These are phyloP conservation scores for Seriola quinqueradiata DNA, from an alignment of 2,113 vertebrate species.

Conservation along the genomic window DNA sequence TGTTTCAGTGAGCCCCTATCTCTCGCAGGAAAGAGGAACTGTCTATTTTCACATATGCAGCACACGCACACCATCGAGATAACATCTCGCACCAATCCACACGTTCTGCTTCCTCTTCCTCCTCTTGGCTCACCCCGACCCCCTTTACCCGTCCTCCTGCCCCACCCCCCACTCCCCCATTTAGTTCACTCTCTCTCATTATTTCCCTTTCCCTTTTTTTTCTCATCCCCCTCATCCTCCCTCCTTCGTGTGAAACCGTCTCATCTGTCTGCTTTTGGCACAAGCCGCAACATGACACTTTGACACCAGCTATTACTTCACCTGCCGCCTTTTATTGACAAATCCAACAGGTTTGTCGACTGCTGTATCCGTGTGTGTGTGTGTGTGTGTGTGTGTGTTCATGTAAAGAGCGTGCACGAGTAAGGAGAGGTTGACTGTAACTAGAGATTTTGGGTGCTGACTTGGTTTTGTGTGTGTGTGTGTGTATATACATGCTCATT, in stretches of 20 bases:
- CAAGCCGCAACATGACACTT: constrained; percentile 84
- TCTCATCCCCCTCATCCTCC: constrained; percentile 48
- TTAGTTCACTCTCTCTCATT: not conserved
- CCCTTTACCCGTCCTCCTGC: not conserved
- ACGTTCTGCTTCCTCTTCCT: constrained; percentile 25
- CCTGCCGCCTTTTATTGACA: constrained; percentile 78
- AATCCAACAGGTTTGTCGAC: constrained; percentile 78
- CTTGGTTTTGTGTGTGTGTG: not conserved
- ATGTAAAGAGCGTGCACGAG: not conserved
- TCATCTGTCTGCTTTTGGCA: constrained; percentile 69
- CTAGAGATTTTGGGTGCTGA: constrained; percentile 22
- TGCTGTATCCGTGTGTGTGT: constrained; percentile 24
- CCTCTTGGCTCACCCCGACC: not conserved
- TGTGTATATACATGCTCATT: not conserved
- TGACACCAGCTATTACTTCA: constrained; percentile 81
- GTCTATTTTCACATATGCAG: constrained; percentile 30
- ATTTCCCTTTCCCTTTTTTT: constrained; percentile 39
- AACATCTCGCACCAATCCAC: constrained; percentile 20
- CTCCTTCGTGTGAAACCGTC: constrained; percentile 79
- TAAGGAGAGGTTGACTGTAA: constrained; percentile 37
- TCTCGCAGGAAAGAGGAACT: constrained; percentile 34
- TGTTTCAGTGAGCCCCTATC: not conserved
- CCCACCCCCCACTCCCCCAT: not conserved
- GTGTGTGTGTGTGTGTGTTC: constrained; percentile 24
- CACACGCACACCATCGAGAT: not conserved